Evolutionary conservation across 1,140 invertebrate genomes (phyloP).

Genomic region (Bombus ignitus): DNA sequence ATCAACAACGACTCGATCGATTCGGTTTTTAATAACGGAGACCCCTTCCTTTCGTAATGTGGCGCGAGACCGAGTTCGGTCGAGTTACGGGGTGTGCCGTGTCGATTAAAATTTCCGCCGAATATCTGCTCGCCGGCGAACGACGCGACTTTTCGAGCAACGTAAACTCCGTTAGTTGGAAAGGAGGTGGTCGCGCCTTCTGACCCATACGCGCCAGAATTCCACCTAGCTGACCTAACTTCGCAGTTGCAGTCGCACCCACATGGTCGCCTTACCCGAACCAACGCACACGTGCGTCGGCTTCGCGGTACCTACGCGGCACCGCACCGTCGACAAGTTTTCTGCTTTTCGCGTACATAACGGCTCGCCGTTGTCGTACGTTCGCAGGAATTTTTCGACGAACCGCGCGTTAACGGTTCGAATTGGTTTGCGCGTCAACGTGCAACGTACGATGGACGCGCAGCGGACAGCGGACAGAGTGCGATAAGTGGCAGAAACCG

Average conservation of each 20-base stretch:
- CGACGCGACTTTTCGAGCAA: background rate
- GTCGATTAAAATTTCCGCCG: constrained; percentile 58
- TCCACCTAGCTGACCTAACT: constrained; percentile 63
- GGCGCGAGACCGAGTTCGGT: background rate
- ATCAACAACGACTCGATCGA: constrained; percentile 30
- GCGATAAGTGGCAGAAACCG: too few species aligned
- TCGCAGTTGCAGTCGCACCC: constrained; percentile 34
- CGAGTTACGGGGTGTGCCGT: too few species aligned
- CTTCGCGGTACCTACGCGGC: background rate
- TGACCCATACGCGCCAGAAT: constrained; percentile 61
- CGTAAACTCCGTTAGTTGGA: constrained; percentile 32
- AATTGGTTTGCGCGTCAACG: too few species aligned
- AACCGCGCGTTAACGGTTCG: too few species aligned
- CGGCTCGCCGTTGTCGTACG: constrained; percentile 22
- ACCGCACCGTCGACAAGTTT: constrained; percentile 35
- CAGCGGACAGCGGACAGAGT: too few species aligned
- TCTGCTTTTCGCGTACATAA: constrained; percentile 62
- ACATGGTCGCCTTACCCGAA: constrained; percentile 7
- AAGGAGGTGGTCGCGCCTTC: constrained; percentile 36
- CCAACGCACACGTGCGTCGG: constrained; percentile 2
- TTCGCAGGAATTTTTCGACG: background rate
- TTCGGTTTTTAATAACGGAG: constrained; percentile 55
- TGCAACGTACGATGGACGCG: background rate
- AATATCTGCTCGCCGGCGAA: too few species aligned
- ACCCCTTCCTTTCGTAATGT: constrained; percentile 36